Evolutionary conservation across 2,113 vertebrate genomes (phyloP).

Genomic region (Oncorhynchus kisutch): DNA sequence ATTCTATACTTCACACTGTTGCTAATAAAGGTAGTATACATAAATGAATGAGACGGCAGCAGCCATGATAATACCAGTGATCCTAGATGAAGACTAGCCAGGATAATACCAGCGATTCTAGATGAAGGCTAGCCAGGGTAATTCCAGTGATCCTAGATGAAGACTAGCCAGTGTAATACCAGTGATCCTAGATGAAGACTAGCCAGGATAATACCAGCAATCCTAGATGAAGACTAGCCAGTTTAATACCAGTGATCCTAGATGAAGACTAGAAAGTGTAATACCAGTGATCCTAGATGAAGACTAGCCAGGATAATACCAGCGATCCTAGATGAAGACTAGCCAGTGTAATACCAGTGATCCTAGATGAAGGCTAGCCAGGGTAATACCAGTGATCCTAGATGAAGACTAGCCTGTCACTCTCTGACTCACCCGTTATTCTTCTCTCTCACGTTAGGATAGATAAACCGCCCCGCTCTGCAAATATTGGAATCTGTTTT

Average conservation of each 20-base stretch:
- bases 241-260: slow-evolving; percentile 13
- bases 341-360: slow-evolving; percentile 12
- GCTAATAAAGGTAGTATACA: background rate
- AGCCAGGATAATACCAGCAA: slow-evolving; percentile 4
- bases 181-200: slow-evolving; percentile 5
- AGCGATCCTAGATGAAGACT: background rate
- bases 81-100: slow-evolving; percentile 2
- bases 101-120: slow-evolving; percentile 18
- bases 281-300: slow-evolving; percentile 16
- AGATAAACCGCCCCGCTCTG: slow-evolving; percentile 40
- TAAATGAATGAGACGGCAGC: slow-evolving; percentile 30
- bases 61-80: slow-evolving; percentile 11
- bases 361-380: background rate
- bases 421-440: slow-evolving; percentile 30
- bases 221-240: slow-evolving; percentile 1
- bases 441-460: slow-evolving; percentile 39
- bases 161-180: slow-evolving; percentile 7
- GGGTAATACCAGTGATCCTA: slow-evolving; percentile 14
- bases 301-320: background rate
- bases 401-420: slow-evolving; percentile 2
- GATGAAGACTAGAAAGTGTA: background rate
- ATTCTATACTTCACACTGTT: background rate
- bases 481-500: slow-evolving; percentile 30
- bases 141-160: background rate
- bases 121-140: background rate